These are phyloP conservation scores for Pachydiplax longipennis DNA, from an alignment of 2,888 invertebrate genomes.

Conservation along the genomic window DNA sequence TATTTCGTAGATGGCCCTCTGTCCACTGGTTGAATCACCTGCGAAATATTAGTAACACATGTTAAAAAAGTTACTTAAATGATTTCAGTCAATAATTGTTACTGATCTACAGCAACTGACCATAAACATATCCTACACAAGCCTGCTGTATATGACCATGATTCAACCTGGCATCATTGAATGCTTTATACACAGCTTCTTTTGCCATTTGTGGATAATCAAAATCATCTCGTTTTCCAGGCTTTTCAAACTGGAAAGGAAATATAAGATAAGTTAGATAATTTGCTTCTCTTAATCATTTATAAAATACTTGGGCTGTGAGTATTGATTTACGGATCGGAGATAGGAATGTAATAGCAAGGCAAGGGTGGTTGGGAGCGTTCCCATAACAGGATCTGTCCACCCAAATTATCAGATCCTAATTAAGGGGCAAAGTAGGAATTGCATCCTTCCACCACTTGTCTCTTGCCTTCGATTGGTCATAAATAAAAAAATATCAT, in stretches of 20 bases:
- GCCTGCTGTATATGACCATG: conserved; percentile 87
- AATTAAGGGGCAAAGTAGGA: neutral
- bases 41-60: conserved; percentile 48
- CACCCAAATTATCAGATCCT: conserved; percentile 20
- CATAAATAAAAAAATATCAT: neutral
- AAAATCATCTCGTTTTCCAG: conserved; percentile 77
- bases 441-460: neutral
- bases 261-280: conserved; percentile 34
- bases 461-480: too few species aligned
- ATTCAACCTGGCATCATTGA: conserved; percentile 80
- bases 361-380: neutral
- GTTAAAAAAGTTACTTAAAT: neutral
- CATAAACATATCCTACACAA: conserved; percentile 91
- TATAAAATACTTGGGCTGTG: neutral
- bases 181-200: conserved; percentile 88
- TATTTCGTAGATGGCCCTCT: conserved; percentile 91
- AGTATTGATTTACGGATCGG: neutral
- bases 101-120: conserved; percentile 56
- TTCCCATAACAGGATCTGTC: conserved; percentile 35
- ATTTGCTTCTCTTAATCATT: neutral
- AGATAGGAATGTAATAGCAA: neutral
- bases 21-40: conserved; percentile 95
- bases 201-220: conserved; percentile 96
- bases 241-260: conserved; percentile 83
- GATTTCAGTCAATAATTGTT: neutral